These are phyloP conservation scores for Oxycera nigricornis DNA, from an alignment of 2,888 invertebrate genomes.

Conservation along the genomic window DNA sequence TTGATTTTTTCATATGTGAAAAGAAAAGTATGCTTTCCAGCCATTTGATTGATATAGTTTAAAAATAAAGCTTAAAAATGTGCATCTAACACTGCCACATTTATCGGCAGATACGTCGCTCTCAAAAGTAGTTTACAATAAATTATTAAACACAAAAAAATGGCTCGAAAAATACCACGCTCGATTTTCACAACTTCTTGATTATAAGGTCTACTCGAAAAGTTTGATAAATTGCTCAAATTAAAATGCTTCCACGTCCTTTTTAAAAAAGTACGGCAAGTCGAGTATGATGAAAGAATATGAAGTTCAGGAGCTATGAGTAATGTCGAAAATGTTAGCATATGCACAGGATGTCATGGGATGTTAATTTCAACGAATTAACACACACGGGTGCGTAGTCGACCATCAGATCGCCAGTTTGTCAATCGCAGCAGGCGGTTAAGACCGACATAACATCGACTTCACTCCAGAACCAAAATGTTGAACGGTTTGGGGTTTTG, in stretches of 20 bases:
- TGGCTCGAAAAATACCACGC: too few species aligned
- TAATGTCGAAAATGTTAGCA: conserved; percentile 42
- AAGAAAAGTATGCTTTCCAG: too few species aligned
- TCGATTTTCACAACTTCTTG: too few species aligned
- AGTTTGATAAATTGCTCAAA: conserved; percentile 27
- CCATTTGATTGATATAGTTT: too few species aligned
- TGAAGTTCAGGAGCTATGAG: conserved; percentile 34
- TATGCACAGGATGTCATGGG: conserved; percentile 46
- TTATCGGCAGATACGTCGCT: too few species aligned
- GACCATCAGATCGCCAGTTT: conserved; percentile 52
- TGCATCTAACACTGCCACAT: too few species aligned
- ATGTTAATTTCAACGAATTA: conserved; percentile 51
- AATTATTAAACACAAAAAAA: too few species aligned
- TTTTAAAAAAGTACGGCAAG: background rate
- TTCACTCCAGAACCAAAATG: background rate
- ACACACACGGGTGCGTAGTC: conserved; percentile 41
- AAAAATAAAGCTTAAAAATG: too few species aligned
- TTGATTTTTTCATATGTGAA: too few species aligned
- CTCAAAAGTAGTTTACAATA: too few species aligned
- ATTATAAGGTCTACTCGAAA: too few species aligned
- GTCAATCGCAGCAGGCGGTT: conserved; percentile 51
- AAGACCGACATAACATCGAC: conserved; percentile 41
- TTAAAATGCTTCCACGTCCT: conserved; percentile 6
- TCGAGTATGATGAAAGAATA: background rate
- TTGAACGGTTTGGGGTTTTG: conserved; percentile 28